These are phyloP conservation scores for Papilio xuthus DNA, from an alignment of 1,140 invertebrate species.

Conservation along the genomic window DNA sequence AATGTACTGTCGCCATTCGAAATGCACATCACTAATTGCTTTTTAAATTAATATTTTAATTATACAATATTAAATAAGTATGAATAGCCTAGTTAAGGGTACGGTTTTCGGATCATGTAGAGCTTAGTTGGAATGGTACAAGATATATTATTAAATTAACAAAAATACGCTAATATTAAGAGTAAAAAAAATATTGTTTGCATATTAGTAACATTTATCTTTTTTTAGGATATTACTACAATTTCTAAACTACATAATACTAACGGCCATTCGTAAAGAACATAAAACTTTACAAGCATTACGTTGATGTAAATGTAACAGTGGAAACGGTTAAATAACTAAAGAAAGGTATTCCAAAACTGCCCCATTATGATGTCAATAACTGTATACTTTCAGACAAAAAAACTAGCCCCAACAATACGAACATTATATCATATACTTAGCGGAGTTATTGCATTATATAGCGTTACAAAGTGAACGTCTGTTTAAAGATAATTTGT, in stretches of 20 bases:
- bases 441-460: constrained; percentile 18
- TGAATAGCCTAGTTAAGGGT: too few species aligned
- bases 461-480: constrained; percentile 10
- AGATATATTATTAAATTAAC: too few species aligned
- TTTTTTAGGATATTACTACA: too few species aligned
- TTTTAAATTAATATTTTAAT: too few species aligned
- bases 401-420: constrained; percentile 11
- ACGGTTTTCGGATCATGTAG: too few species aligned
- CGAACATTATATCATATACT: constrained; percentile 27
- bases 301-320: constrained; percentile 32
- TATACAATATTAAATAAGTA: too few species aligned
- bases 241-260: neutral
- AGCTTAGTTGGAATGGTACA: too few species aligned
- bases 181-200: too few species aligned
- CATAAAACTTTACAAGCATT: constrained; percentile 29
- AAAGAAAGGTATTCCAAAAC: constrained; percentile 28
- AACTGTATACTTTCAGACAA: neutral
- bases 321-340: constrained; percentile 30
- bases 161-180: too few species aligned
- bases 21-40: too few species aligned
- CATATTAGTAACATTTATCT: too few species aligned
- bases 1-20: neutral
- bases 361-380: constrained; percentile 26
- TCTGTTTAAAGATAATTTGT: constrained; percentile 21
- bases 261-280: constrained; percentile 1